These are phyloP conservation scores for Teleogryllus oceanicus DNA, from an alignment of 2,888 invertebrate genomes.

Conservation along the genomic window DNA sequence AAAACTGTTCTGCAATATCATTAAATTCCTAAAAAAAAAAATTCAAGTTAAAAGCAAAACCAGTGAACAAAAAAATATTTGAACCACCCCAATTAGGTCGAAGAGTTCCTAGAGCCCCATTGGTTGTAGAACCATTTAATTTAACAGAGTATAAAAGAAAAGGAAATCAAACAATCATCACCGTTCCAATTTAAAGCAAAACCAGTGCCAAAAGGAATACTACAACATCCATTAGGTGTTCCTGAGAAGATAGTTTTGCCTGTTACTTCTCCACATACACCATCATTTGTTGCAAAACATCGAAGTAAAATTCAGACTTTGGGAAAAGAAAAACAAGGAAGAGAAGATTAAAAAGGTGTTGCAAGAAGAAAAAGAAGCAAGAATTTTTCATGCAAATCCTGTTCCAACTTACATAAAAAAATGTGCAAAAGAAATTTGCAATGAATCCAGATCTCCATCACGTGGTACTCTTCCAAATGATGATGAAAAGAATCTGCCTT, in stretches of 20 bases:
- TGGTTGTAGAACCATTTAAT: neutral
- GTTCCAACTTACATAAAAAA: neutral
- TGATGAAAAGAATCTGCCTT: too few relatives aligned
- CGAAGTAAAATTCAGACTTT: neutral
- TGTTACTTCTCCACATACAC: neutral
- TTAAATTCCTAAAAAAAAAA: too few relatives aligned
- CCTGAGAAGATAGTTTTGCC: neutral
- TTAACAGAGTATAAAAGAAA: neutral
- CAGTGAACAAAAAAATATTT: neutral
- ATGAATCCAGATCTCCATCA: too few relatives aligned
- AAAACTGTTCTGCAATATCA: too few relatives aligned
- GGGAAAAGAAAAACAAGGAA: neutral
- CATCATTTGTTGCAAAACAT: neutral
- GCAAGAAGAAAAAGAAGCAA: neutral
- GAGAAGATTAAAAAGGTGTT: conserved; percentile 6
- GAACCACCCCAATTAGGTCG: neutral
- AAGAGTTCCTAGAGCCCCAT: neutral
- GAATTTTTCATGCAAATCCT: conserved; percentile 5
- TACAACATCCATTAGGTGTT: neutral
- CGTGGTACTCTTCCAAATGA: too few relatives aligned
- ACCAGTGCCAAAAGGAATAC: neutral
- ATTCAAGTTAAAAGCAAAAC: neutral
- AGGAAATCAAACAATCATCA: neutral
- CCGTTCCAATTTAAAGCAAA: neutral
- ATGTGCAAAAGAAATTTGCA: neutral